These are phyloP conservation scores for Subacronicta megacephala DNA, from an alignment of 2,888 invertebrate species.

Conservation along the genomic window DNA sequence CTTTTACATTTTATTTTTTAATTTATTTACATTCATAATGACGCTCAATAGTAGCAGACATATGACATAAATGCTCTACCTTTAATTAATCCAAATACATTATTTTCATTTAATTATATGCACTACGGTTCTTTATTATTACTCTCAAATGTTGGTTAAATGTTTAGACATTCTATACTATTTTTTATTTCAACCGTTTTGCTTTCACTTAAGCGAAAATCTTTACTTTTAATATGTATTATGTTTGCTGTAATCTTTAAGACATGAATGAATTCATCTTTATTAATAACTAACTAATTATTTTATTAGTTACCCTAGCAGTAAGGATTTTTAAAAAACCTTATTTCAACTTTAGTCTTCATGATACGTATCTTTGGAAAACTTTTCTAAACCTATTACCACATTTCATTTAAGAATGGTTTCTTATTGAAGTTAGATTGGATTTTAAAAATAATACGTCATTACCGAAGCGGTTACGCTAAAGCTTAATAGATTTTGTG, in stretches of 20 bases:
- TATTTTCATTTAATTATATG: conserved; percentile 29
- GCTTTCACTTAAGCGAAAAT: conserved; percentile 5
- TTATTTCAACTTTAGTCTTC: background rate
- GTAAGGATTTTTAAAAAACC: too few species aligned
- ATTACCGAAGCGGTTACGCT: conserved; percentile 61
- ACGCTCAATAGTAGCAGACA: too few species aligned
- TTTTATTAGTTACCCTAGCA: background rate
- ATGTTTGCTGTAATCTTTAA: background rate
- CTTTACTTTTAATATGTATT: conserved; percentile 2
- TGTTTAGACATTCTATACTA: conserved; percentile 39
- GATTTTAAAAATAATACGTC: conserved; percentile 53
- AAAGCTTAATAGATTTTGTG: conserved; percentile 67
- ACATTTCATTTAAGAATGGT: conserved; percentile 10
- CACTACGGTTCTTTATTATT: conserved; percentile 46
- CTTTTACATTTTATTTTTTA: too few species aligned
- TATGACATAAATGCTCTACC: conserved; percentile 31
- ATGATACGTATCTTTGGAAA: background rate
- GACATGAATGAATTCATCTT: background rate
- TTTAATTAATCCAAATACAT: conserved; percentile 38
- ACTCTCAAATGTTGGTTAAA: conserved; percentile 42
- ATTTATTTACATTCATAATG: too few species aligned
- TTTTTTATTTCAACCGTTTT: conserved; percentile 25
- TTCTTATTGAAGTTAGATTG: conserved; percentile 42
- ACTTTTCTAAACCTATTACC: conserved; percentile 5
- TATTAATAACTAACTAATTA: background rate